Base-by-base conservation (phyloP, 1,140 invertebrate genomes). In the Copidosoma floridanum region DNA sequence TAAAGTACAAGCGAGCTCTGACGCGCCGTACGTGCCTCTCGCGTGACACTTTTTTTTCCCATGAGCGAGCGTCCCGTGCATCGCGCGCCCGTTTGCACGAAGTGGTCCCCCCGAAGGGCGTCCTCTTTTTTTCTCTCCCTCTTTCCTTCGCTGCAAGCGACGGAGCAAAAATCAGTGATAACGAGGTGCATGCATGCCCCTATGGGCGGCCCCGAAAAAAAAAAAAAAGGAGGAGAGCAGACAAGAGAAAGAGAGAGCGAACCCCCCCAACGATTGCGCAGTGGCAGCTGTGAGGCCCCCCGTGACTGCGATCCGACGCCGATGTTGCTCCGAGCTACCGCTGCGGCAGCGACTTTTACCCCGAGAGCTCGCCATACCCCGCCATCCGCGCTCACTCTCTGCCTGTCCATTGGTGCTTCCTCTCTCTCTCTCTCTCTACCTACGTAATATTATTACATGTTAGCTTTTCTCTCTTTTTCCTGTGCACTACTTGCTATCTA, bases 121-220 rank as follows among this genome's bases (percentile, higher is more conserved):
- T n/a, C n/a, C 46, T 48, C 26, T 26, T 2, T 48, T 26, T 48
- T 24, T 27, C 11, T 47, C 14, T 27, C 18, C 10, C 24, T 52
- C 29, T 4, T 16, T 11, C 12, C 7, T 29, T 21, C 12, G 23
- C 44, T 26, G 12, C 18, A 26, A 20, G 23, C 7, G 20, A 46
- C 20, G 35, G 8, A 44, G 44, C n/a, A n/a, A 68, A 63, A 71
- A 71, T 64, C 66, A 65, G 70, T 77, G 77, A 79, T 77, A 79
- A 79, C 75, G 74, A 77, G 74, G 70, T 68, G 68, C 65, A 70
- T 67, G 65, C 61, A 61, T 63, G 38, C 51, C 64, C 68, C 62
- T 53, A 68, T 55, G 65, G 61, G 67, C 65, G 68, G 67, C 65
- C 2, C 3, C 61, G 52, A 41, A 61, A 67, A 57, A 50, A 24